Evolutionary conservation across 2,888 invertebrate genomes (phyloP).

Genomic region (Latrodectus hesperus): DNA sequence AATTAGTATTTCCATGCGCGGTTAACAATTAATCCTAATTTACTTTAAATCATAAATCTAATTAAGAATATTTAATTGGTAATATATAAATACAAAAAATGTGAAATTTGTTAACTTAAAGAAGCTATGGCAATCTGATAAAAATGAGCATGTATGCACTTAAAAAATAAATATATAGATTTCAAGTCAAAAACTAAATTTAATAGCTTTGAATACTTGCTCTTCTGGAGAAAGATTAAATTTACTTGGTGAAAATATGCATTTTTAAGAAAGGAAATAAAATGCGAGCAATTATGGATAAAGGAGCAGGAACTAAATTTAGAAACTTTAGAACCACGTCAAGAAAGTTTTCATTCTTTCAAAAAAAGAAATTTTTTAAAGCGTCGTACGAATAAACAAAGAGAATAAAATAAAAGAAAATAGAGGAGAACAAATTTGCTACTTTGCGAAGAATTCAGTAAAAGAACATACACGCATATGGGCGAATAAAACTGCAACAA

Average conservation of each 20-base stretch:
- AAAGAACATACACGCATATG: not conserved
- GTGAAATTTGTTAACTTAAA: no score
- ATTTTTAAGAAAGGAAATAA: not conserved
- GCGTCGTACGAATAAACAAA: not conserved
- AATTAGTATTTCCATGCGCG: no score
- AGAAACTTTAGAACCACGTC: not conserved
- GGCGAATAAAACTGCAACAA: constrained; percentile 3
- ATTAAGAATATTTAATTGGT: no score
- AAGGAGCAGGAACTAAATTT: not conserved
- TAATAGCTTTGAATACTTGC: no score
- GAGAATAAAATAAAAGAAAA: not conserved
- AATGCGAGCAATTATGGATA: constrained; percentile 4
- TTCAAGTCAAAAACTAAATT: no score
- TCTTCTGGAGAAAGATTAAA: no score
- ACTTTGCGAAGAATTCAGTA: not conserved
- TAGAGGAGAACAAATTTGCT: not conserved
- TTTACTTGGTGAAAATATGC: not conserved
- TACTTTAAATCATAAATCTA: no score
- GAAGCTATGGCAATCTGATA: no score
- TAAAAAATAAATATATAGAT: no score
- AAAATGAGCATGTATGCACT: no score
- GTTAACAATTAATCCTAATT: no score
- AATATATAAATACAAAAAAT: no score
- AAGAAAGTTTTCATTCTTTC: not conserved
- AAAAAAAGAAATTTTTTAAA: constrained; percentile 8